A percentile compares a stretch with the other conserved stretches of the same genome.
These are phyloP conservation scores for Hylyphantes graminicola DNA, from an alignment of 1,140 invertebrate species.

Conservation along the genomic window DNA sequence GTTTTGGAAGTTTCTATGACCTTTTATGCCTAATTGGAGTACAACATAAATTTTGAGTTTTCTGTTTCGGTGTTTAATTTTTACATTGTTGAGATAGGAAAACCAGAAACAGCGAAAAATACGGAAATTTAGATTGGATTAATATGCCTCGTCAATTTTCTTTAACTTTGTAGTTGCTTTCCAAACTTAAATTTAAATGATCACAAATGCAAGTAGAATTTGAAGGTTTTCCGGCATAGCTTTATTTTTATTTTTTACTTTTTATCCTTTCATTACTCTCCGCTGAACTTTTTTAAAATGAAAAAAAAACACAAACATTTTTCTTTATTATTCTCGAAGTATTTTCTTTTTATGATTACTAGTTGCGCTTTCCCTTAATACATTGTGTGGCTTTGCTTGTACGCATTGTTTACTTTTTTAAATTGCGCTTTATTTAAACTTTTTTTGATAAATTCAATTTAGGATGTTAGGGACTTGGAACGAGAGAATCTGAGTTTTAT, in stretches of 20 bases:
- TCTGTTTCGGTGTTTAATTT: too few relatives aligned
- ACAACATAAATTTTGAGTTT: too few relatives aligned
- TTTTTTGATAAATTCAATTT: constrained; percentile 23
- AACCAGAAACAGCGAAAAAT: constrained; percentile 9
- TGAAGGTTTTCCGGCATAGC: constrained; percentile 17
- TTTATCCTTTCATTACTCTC: constrained; percentile 9
- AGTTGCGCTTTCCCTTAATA: constrained; percentile 25
- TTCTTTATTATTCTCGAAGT: not conserved
- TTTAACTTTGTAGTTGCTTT: constrained; percentile 17
- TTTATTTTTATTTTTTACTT: not conserved
- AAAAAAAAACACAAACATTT: not conserved
- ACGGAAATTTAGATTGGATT: constrained; percentile 43
- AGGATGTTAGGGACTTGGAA: not conserved
- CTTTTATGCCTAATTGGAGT: too few relatives aligned
- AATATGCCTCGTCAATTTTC: constrained; percentile 3
- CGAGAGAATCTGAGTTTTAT: not conserved
- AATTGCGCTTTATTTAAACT: not conserved
- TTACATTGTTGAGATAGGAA: not conserved
- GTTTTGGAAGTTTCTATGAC: too few relatives aligned
- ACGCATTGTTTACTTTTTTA: not conserved
- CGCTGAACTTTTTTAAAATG: not conserved
- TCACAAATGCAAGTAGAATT: constrained; percentile 31
- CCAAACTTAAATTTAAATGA: constrained; percentile 43
- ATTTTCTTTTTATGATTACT: constrained; percentile 38
- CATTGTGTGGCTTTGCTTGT: not conserved